Evolutionary conservation across 2,113 vertebrate genomes (phyloP).

Genomic region (Thunnus thynnus): DNA sequence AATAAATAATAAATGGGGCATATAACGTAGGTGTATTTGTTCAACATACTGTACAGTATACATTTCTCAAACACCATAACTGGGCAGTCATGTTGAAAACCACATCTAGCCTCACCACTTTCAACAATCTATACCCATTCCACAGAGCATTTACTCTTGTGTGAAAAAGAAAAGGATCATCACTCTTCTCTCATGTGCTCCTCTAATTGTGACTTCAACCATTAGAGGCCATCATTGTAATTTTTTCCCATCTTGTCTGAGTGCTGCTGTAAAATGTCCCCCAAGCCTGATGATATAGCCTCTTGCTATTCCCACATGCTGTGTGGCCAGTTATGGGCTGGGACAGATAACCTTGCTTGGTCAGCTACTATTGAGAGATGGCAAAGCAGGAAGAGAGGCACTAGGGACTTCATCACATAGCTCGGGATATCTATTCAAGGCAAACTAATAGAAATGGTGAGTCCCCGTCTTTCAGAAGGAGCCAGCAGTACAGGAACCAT

Average conservation of each 20-base stretch:
- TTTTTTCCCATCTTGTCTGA: not conserved
- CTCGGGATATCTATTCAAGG: conserved; percentile 45
- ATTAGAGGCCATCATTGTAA: conserved; percentile 18
- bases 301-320: conserved; percentile 7
- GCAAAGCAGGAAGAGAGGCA: conserved; percentile 24
- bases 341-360: conserved; percentile 53
- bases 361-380: conserved; percentile 43
- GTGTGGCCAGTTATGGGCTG: conserved; percentile 45
- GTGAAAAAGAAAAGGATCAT: conserved; percentile 9
- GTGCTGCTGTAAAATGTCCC: conserved; percentile 30
- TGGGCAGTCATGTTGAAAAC: not conserved
- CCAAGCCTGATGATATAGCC: conserved; percentile 24
- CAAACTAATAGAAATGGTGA: conserved; percentile 57
- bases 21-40: not conserved
- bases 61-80: not conserved
- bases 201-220: conserved; percentile 31
- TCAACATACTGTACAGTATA: not conserved
- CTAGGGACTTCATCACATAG: conserved; percentile 43
- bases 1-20: not conserved
- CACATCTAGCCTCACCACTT: not conserved
- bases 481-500: conserved; percentile 40
- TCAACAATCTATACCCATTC: conserved; percentile 20
- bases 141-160: conserved; percentile 4
- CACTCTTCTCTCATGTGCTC: not conserved
- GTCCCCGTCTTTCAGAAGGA: conserved; percentile 49